Evolutionary conservation across 2,797 vertebrate species (phyloP), one percentile per base, ranked within the genome.

Genomic region (Hyperoplus immaculatus): DNA sequence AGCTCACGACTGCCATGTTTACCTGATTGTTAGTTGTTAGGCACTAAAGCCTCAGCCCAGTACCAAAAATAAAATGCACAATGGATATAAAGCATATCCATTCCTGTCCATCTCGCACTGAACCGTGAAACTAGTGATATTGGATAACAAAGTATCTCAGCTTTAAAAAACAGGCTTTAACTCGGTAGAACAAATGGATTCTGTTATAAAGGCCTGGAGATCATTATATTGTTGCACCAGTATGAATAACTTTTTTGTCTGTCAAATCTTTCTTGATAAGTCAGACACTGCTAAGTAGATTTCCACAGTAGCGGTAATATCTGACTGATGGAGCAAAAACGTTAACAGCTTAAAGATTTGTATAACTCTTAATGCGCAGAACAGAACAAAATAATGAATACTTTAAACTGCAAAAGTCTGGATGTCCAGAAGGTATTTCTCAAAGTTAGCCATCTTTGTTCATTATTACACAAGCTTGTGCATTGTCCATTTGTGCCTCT

Each of bases 401-500:
- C 12, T 39, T 1, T 15, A 29, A 56, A 13, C 21, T 12, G 10
- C 5, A 41, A 9, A 15, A 8, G 4, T 51, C 15, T 64, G 8
- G 14, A 12, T 39, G 59, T 53, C 6, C 39, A 45, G 2, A 7
- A 15, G 15, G 4, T 51, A 36, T 43, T 38, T 39, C 15, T n/a
- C 15, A 38, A 66, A 5, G 15, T 21, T 13, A 60, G 39, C 79
- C 69, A 77, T 90, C 86, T 90, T 89, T 72, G 72, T 93, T 95
- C 94, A 94, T 96, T 96, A 95, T 96, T 92, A 92, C 90, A 88
- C 80, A 86, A 78, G 61, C 66, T 80, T 89, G 87, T 88, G 72
- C 60, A 82, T 92, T 78, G 63, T 90, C 81, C 84, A 81, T 90
- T 82, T 90, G 71, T 75, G 57, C 57, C 80, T 91, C 59, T 95